A percentile compares a stretch with the other conserved stretches of the same genome.
Conservation (phyloP, 1,140 invertebrate genomes). For the Temnothorax longispinosus region DNA sequence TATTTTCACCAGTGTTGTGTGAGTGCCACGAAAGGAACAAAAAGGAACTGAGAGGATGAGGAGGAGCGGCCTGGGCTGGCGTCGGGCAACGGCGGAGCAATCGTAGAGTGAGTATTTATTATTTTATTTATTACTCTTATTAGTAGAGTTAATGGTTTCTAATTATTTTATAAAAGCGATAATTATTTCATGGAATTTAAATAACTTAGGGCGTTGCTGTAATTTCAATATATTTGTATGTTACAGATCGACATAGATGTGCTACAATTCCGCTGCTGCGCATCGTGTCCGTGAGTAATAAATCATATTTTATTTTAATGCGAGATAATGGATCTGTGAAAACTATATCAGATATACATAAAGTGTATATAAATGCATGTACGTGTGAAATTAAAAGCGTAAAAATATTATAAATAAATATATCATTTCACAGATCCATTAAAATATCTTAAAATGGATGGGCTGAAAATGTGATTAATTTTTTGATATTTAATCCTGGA, state of each 20-base stretch:
- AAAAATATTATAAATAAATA: background rate
- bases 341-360: background rate
- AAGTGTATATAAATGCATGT: background rate
- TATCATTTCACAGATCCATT: background rate
- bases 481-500: background rate
- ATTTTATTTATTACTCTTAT: background rate
- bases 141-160: background rate
- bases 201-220: background rate
- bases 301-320: slow-evolving; percentile 22
- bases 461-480: background rate
- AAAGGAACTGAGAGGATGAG: background rate
- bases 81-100: background rate
- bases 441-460: background rate
- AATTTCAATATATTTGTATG: background rate
- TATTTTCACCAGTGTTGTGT: background rate
- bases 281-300: slow-evolving; percentile 4
- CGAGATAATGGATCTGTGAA: background rate
- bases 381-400: background rate
- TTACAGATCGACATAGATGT: background rate
- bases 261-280: background rate
- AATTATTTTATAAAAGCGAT: background rate
- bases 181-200: background rate
- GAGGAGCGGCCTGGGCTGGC: background rate
- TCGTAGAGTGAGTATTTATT: background rate
- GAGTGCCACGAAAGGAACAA: background rate